Evolutionary conservation across 2,113 vertebrate genomes (phyloP).

Genomic region (Aix galericulata): DNA sequence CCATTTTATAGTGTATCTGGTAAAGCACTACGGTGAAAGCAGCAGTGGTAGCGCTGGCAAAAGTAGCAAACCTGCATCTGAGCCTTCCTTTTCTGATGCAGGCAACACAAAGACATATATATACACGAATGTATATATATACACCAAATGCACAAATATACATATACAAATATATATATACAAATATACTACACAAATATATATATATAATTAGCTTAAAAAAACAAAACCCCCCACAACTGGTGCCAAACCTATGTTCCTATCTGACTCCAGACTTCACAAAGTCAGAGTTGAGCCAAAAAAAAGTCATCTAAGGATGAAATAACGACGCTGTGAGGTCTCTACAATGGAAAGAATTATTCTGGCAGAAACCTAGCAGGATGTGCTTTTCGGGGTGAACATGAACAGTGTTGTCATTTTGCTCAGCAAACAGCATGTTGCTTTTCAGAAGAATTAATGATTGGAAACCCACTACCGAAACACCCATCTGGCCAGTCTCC

Average conservation of each 20-base stretch:
- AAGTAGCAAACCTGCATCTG: not conserved
- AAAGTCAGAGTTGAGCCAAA: not conserved
- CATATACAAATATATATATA: no score
- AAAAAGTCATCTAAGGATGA: not conserved
- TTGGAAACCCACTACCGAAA: not conserved
- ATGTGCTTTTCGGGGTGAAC: not conserved
- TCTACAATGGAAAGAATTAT: not conserved
- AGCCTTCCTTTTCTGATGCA: not conserved
- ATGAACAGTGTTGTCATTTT: not conserved
- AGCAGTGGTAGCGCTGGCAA: not conserved
- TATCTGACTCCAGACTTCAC: not conserved
- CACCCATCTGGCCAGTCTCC: not conserved
- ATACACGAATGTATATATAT: not conserved
- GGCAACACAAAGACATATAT: not conserved
- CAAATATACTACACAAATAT: no score
- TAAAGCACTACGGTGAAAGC: not conserved
- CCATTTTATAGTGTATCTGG: no score
- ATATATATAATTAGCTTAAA: no score
- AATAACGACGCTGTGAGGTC: not conserved
- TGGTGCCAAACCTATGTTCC: not conserved
- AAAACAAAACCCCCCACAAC: accelerated
- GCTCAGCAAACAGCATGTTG: not conserved
- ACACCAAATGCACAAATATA: not conserved
- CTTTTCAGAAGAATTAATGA: not conserved
- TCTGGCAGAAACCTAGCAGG: not conserved